These are phyloP conservation scores for Camarhynchus parvulus DNA, from an alignment of 2,113 vertebrate species.

Conservation along the genomic window DNA sequence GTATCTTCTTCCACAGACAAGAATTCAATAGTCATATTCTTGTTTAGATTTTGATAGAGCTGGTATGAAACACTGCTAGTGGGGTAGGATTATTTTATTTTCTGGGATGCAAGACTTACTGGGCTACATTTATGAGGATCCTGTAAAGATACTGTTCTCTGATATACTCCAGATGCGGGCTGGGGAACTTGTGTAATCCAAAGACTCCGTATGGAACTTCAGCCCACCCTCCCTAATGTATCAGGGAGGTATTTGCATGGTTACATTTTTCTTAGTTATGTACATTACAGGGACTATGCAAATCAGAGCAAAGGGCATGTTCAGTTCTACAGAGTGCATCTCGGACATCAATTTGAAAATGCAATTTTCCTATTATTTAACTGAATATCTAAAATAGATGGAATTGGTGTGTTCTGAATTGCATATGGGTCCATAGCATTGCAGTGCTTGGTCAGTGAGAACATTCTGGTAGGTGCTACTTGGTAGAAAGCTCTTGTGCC, in stretches of 20 bases:
- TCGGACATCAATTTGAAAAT: not conserved
- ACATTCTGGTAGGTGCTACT: not conserved
- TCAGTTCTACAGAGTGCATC: not conserved
- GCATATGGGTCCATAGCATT: fast-evolving
- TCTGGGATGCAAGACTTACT: not conserved
- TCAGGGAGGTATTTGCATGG: not conserved
- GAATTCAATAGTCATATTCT: not conserved
- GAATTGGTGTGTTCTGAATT: not conserved
- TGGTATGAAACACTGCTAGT: not conserved
- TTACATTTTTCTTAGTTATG: not conserved
- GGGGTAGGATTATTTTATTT: not conserved
- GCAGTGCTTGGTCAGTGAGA: not conserved
- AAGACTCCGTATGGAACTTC: not conserved
- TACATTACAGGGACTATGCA: not conserved
- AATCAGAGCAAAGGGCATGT: not conserved
- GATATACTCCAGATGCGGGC: not conserved
- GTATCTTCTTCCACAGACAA: not conserved
- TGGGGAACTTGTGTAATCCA: not conserved
- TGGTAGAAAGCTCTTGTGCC: not conserved
- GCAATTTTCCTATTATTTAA: not conserved
- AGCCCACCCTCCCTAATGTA: not conserved
- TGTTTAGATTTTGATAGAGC: not conserved
- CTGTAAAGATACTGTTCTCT: not conserved
- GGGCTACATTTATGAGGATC: not conserved
- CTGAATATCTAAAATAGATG: not conserved